Evolutionary conservation across 2,888 invertebrate species (phyloP).

Genomic region (Ennomos fuscantarius): DNA sequence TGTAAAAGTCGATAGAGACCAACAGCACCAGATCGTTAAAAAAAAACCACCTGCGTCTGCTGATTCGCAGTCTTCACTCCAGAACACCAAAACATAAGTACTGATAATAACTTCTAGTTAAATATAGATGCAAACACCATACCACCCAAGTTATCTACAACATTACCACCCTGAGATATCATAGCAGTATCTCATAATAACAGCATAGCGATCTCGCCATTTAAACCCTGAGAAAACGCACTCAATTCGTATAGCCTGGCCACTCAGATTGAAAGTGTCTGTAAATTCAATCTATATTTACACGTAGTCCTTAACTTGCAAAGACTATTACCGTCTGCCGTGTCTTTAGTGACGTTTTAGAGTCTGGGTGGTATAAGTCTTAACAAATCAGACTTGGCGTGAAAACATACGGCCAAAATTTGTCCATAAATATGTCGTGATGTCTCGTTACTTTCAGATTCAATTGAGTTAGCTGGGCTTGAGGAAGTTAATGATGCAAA

Average conservation of each 20-base stretch:
- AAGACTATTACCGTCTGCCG: conserved; percentile 21
- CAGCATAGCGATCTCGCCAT: conserved; percentile 7
- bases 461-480: conserved; percentile 11
- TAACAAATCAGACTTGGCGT: conserved; percentile 44
- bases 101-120: too few relatives aligned
- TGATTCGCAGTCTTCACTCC: too few relatives aligned
- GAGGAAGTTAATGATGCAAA: conserved; percentile 16
- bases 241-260: conserved; percentile 8
- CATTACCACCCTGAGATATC: conserved; percentile 12
- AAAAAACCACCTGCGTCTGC: too few relatives aligned
- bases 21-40: too few relatives aligned
- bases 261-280: conserved; percentile 19
- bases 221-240: conserved; percentile 7
- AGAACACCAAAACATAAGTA: too few relatives aligned
- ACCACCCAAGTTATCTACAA: conserved; percentile 14
- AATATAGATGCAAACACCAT: background rate
- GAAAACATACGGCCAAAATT: conserved; percentile 45
- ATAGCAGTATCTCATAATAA: conserved; percentile 17
- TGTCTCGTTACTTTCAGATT: conserved; percentile 28
- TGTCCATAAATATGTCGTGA: conserved; percentile 20
- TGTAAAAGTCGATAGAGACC: too few relatives aligned
- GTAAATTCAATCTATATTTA: conserved; percentile 27
- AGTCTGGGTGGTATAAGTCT: conserved; percentile 73
- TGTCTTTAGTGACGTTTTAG: conserved; percentile 61
- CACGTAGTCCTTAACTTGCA: conserved; percentile 10